Conservation (phyloP, 1,140 invertebrate species). For the Nebria ingens region DNA sequence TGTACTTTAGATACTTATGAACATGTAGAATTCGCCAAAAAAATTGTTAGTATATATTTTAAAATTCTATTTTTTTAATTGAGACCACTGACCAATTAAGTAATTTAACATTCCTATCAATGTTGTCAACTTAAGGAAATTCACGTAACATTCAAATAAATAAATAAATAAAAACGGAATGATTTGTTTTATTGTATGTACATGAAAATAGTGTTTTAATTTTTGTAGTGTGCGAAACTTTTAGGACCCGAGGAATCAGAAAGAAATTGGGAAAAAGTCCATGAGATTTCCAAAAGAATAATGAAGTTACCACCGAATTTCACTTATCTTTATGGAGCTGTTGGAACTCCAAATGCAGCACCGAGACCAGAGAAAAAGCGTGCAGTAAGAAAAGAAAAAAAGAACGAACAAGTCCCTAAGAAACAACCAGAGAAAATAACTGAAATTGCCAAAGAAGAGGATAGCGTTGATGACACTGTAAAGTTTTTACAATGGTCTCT, state of each 20-base stretch:
- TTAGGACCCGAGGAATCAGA: slow-evolving; percentile 22
- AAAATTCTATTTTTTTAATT: slow-evolving; percentile 11
- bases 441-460: slow-evolving; percentile 34
- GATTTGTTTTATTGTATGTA: too few relatives aligned
- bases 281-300: slow-evolving; percentile 24
- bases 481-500: slow-evolving; percentile 33
- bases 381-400: slow-evolving; percentile 26
- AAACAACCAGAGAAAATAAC: slow-evolving; percentile 28
- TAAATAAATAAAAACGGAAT: too few relatives aligned
- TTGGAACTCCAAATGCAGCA: slow-evolving; percentile 29
- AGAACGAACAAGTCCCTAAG: slow-evolving; percentile 23
- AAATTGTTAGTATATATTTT: slow-evolving; percentile 25
- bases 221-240: slow-evolving; percentile 13
- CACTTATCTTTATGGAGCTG: slow-evolving; percentile 35
- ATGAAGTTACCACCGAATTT: slow-evolving; percentile 26
- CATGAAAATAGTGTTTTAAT: too few relatives aligned
- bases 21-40: slow-evolving; percentile 29
- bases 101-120: too few relatives aligned
- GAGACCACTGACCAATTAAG: too few relatives aligned
- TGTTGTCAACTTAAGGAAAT: too few relatives aligned
- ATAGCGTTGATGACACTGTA: slow-evolving; percentile 36
- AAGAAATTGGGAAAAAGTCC: slow-evolving; percentile 22
- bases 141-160: too few relatives aligned
- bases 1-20: slow-evolving; percentile 37
- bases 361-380: slow-evolving; percentile 17